Evolutionary conservation across 2,797 vertebrate species (phyloP), one percentile per base, ranked within the genome.

Genomic region (Lycodopsis pacificus): DNA sequence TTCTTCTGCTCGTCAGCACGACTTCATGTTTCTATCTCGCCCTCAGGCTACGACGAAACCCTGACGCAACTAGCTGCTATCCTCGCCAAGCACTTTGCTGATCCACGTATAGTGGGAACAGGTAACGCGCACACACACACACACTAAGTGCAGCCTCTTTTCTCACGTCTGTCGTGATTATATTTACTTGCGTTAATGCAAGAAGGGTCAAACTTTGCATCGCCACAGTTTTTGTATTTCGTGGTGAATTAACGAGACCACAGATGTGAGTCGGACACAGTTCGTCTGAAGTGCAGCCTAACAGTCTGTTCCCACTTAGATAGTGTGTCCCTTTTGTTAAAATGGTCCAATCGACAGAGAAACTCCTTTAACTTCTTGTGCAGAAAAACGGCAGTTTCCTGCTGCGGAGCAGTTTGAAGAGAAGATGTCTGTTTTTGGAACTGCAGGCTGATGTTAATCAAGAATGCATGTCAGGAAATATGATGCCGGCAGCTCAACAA

Each of bases 81-180:
- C 89, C 95, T 99, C 1, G 96, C 97, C 72, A 99, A 98, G 70
- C 98, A 99, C 91, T 99, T 99, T 79, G 98, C 98, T 3, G 98
- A 99, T 83, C 93, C 96, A 0, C 96, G 98, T 44, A 99, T 99
- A 2, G 96, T 99, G 22, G 98, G 98, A 72, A 99, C 98, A 30
- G 98, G 98, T 99, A 82, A 95, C 48, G 25, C n/a, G 2, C 49
- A 25, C 7, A 51, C 40, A 49, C 38, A 25, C 17, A 59, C 7
- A 13, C 49, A 51, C 4, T 5, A 30, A 30, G 4, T 30, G 30
- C 30, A 17, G 44, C 44, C 51, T 53, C 49, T 25, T 25, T 53
- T 13, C 49, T 54, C 19, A 11, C 9, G 4, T n/a, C 51, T 54
- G 12, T 3, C 14, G 17, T 56, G 6, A 27, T 27, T 13, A 27